Percentiles rank a stretch among this genome's conserved stretches.
These are phyloP conservation scores for Megaceryle torquata DNA, from an alignment of 2,113 vertebrate genomes.

Conservation along the genomic window DNA sequence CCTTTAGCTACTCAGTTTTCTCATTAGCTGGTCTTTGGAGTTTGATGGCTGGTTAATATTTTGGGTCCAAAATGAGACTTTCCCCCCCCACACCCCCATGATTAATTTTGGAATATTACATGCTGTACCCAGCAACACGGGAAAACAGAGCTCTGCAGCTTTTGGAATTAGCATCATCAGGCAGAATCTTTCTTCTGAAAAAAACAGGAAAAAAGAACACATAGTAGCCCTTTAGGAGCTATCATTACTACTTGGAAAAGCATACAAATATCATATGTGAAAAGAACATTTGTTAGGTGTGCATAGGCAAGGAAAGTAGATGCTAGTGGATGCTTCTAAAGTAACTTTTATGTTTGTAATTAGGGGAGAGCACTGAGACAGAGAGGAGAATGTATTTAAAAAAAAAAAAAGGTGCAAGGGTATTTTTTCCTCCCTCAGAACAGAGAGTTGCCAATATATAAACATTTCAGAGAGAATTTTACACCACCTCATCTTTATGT, in stretches of 20 bases:
- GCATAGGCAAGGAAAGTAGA: background rate
- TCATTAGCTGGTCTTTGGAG: constrained; percentile 6
- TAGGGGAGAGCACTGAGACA: constrained; percentile 54
- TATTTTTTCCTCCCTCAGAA: constrained; percentile 58
- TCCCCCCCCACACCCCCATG: background rate
- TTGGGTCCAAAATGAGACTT: constrained; percentile 33
- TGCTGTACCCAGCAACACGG: background rate
- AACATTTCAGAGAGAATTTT: constrained; percentile 72
- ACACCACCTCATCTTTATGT: constrained; percentile 68
- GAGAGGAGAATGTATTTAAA: constrained; percentile 48
- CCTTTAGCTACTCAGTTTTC: background rate
- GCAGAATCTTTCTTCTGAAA: constrained; percentile 69
- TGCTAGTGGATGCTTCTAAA: constrained; percentile 59
- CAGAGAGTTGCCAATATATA: constrained; percentile 58
- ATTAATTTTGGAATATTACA: background rate
- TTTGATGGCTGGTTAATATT: constrained; percentile 52
- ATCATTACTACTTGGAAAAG: constrained; percentile 71
- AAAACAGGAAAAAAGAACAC: constrained; percentile 22
- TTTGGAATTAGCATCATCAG: constrained; percentile 39
- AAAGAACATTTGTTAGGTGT: constrained; percentile 65
- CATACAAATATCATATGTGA: constrained; percentile 58
- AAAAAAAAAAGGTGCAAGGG: background rate
- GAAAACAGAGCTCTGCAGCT: constrained; percentile 20
- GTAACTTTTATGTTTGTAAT: constrained; percentile 57
- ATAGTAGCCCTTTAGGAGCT: constrained; percentile 65